phyloP scores from a whole-genome alignment of 1,140 invertebrate genomes.

The Melitaea cinxia region DNA sequence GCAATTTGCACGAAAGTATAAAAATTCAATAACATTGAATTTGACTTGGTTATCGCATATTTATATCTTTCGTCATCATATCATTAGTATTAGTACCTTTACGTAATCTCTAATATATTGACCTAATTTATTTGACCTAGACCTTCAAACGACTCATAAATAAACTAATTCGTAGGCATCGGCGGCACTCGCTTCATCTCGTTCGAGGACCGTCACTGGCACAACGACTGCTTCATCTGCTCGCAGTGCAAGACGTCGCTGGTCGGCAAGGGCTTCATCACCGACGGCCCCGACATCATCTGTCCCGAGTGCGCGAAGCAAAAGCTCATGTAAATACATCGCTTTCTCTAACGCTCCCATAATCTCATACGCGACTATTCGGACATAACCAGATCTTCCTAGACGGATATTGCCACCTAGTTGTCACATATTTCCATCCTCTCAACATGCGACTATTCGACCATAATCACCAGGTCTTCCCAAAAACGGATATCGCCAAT shows the following conservation, averaged over 20 bases:
- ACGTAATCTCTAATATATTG: no score
- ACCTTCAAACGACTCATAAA: background rate
- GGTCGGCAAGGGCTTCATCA: constrained; percentile 99
- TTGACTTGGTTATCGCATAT: no score
- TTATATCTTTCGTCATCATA: no score
- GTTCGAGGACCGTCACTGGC: constrained; percentile 99
- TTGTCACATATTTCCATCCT: background rate
- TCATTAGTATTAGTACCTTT: no score
- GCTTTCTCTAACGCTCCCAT: constrained; percentile 31
- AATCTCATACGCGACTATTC: background rate
- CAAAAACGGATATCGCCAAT: background rate
- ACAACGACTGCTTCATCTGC: constrained; percentile 99
- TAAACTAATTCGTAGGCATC: constrained; percentile 86
- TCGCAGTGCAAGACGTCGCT: constrained; percentile 96
- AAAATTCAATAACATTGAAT: no score
- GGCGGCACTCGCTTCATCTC: constrained; percentile 99
- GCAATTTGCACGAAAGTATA: no score
- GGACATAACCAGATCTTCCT: no score
- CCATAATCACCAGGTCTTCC: background rate
- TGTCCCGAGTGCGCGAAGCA: constrained; percentile 99
- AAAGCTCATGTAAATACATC: constrained; percentile 90
- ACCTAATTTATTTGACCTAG: no score
- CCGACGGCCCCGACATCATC: constrained; percentile 96
- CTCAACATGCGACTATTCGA: no score
- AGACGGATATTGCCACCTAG: background rate